These are phyloP conservation scores for Tetrao urogallus DNA, from an alignment of 2,113 vertebrate genomes.

Conservation along the genomic window DNA sequence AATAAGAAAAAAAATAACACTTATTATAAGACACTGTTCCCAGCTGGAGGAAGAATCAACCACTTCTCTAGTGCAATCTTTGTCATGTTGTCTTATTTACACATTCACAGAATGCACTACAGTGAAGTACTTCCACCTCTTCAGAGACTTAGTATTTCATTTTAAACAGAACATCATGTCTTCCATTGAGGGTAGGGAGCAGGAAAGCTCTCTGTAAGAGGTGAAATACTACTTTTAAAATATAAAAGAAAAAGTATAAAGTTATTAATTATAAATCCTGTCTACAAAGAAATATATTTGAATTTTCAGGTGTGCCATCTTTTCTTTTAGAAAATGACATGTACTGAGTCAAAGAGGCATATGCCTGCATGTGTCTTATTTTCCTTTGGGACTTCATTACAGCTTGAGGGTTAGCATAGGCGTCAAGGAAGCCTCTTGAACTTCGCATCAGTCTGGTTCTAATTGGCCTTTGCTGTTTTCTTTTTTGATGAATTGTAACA, in stretches of 20 bases:
- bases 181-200: neutral
- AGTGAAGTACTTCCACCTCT: neutral
- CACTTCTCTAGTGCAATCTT: neutral
- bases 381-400: conserved; percentile 58
- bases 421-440: neutral
- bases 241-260: neutral
- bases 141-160: neutral
- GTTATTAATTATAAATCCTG: neutral
- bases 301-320: neutral
- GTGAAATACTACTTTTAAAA: neutral
- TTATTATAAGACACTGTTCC: neutral
- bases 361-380: neutral
- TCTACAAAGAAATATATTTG: neutral
- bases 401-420: neutral
- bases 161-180: neutral
- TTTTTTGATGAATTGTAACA: neutral
- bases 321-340: neutral
- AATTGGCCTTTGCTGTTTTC: neutral
- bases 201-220: neutral
- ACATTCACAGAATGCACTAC: fast-evolving
- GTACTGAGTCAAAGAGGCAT: neutral
- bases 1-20: neutral
- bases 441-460: neutral
- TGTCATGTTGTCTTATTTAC: neutral
- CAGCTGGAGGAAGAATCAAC: neutral